Evolutionary conservation across 2,888 invertebrate genomes (phyloP).

Genomic region (Mamestra brassicae): DNA sequence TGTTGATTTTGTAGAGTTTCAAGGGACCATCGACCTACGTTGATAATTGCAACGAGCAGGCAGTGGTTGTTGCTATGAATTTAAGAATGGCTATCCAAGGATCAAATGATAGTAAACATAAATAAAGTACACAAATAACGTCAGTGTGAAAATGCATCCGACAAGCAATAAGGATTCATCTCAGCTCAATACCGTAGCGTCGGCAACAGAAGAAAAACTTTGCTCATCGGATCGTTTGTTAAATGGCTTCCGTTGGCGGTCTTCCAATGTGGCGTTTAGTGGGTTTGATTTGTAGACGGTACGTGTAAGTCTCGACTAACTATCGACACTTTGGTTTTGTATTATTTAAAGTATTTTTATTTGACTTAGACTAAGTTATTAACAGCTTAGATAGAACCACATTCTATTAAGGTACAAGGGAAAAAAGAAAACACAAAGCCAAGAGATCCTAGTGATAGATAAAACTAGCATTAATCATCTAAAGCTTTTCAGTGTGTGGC

Average conservation of each 20-base stretch:
- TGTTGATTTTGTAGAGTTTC: too few species aligned
- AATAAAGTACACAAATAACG: not conserved
- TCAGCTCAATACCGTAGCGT: constrained; percentile 9
- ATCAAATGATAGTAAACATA: not conserved
- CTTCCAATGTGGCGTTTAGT: constrained; percentile 6
- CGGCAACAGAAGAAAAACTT: constrained; percentile 26
- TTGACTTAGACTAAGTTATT: not conserved
- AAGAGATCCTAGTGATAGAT: not conserved
- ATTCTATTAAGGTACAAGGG: too few species aligned
- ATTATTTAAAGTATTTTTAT: not conserved
- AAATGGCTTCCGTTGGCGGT: constrained; percentile 28
- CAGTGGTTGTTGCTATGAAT: not conserved
- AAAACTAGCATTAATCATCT: too few species aligned
- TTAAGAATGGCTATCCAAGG: not conserved
- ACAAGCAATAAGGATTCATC: not conserved
- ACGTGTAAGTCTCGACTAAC: not conserved
- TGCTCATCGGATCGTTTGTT: constrained; percentile 8
- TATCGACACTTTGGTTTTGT: not conserved
- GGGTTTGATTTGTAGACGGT: constrained; percentile 8
- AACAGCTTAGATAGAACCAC: not conserved
- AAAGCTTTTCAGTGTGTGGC: not conserved
- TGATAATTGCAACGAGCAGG: too few species aligned
- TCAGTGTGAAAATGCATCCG: not conserved
- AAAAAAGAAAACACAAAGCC: too few species aligned
- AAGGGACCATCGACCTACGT: too few species aligned